A percentile compares a stretch with the other conserved stretches of the same genome.
phyloP scores from a whole-genome alignment of 2,797 vertebrate genomes.

The Oreonectes daqikongensis region DNA sequence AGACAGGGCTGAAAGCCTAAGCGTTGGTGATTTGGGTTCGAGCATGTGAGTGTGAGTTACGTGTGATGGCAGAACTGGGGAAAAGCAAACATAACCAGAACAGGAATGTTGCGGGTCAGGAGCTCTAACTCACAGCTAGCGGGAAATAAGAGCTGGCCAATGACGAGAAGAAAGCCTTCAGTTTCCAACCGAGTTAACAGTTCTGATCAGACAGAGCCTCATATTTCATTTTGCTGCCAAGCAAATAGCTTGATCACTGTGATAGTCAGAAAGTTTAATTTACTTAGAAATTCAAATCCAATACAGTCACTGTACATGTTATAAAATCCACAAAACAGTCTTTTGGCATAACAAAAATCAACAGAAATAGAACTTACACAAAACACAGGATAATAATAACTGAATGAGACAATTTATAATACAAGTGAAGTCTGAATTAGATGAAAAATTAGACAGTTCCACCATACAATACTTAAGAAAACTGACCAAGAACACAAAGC shows the following conservation, averaged over 20 bases:
- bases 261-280: too few species aligned
- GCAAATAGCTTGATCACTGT: too few species aligned
- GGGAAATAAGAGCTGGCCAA: conserved; percentile 53
- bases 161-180: conserved; percentile 44
- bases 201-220: conserved; percentile 26
- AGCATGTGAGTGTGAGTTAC: conserved; percentile 33
- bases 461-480: too few species aligned
- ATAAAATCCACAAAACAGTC: too few species aligned
- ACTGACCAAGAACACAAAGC: background rate
- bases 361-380: too few species aligned
- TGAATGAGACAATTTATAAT: too few species aligned
- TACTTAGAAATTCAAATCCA: too few species aligned
- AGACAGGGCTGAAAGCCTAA: conserved; percentile 9
- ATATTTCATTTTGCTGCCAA: conserved; percentile 1
- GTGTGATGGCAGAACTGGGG: conserved; percentile 35
- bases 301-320: too few species aligned
- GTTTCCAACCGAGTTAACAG: conserved; percentile 40
- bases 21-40: conserved; percentile 4
- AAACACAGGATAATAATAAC: too few species aligned
- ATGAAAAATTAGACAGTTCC: too few species aligned
- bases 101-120: conserved; percentile 49
- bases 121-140: conserved; percentile 48
- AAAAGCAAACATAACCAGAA: conserved; percentile 49
- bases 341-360: too few species aligned
- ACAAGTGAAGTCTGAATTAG: too few species aligned